Base-by-base conservation (phyloP, 1,140 invertebrate genomes). In the Chironomus striatipennis region DNA sequence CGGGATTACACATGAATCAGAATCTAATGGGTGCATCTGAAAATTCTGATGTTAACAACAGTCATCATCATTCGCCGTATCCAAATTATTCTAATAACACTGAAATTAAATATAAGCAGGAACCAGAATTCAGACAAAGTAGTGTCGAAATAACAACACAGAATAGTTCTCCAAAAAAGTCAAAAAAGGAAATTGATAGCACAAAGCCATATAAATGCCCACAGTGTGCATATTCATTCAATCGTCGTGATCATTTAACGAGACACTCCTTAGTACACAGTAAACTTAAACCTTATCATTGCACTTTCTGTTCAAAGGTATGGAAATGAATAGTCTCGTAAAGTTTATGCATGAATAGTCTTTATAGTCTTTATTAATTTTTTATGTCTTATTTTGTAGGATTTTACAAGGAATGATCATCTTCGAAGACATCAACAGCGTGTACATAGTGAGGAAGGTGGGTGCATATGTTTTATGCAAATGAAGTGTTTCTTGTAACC, bases 171-270 rank as follows among this genome's bases (percentile, higher is more conserved):
- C 20, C n/a, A 70, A 70, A 70, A 18, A 70, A 70, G 18, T 17
- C 65, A 17, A 70, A 70, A 70, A 70, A 70, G 10, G 65, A 70
- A 21, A 10, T 70, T n/a, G 65, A 70, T 20, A 70, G 65, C 18
- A 70, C n/a, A 7, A 70, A 70, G 20, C 17, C 65, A 21, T 70
- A 70, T 21, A 70, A 70, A 21, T 70, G 65, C 10, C 5, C 65
- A 20, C 65, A 70, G 20, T 70, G 65, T 20, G 18, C 5, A 20
- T 70, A 20, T 10, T 70, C 65, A 70, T 70, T 70, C 18, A 70
- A 70, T 70, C 17, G 65, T 20, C 17, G 65, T 1, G 65, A 70
- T 17, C 65, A 70, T 70, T 18, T 70, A 10, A 21, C 20, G 18
- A 70, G 20, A 7, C 17, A 70, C 9, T 70, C 20, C 18, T 20